A percentile compares a stretch with the other conserved stretches of the same genome.
Conservation (phyloP, 2,888 invertebrate genomes). For the Laspeyria flexula region DNA sequence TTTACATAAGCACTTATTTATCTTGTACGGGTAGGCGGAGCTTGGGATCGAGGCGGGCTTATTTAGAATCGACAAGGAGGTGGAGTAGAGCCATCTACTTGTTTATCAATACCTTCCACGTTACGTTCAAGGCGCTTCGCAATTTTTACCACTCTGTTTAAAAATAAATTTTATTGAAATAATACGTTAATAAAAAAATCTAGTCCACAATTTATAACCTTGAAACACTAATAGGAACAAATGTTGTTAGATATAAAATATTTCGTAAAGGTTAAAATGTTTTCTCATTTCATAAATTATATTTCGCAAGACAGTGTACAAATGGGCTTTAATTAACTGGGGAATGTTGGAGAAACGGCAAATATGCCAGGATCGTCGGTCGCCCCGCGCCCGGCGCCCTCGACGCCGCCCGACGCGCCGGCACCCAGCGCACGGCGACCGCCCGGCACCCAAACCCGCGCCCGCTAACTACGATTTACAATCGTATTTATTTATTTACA, state of each 20-base stretch:
- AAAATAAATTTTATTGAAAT: too few species aligned
- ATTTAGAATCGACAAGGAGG: slow-evolving; percentile 83
- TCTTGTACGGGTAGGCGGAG: slow-evolving; percentile 79
- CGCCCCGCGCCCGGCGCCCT: slow-evolving; percentile 48
- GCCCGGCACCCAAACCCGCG: slow-evolving; percentile 46
- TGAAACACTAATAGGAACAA: slow-evolving; percentile 34
- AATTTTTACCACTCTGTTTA: not conserved
- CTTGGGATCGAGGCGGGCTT: slow-evolving; percentile 82
- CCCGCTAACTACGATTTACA: slow-evolving; percentile 75
- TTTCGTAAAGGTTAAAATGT: slow-evolving; percentile 61
- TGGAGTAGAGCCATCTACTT: slow-evolving; percentile 70
- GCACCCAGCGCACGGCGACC: not conserved
- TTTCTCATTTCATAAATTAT: slow-evolving; percentile 78
- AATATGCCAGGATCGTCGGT: slow-evolving; percentile 72
- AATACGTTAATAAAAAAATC: too few species aligned
- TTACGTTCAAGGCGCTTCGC: not conserved
- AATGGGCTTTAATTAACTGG: slow-evolving; percentile 84
- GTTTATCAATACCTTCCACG: slow-evolving; percentile 65
- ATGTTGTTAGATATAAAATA: slow-evolving; percentile 59
- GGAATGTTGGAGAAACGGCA: slow-evolving; percentile 79
- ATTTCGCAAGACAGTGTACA: slow-evolving; percentile 80
- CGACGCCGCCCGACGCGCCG: slow-evolving; percentile 8
- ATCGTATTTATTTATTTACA: slow-evolving; percentile 72
- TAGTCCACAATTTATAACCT: slow-evolving; percentile 1
- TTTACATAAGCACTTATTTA: slow-evolving; percentile 80